Conservation (phyloP, 2,888 invertebrate genomes). For the Cryptops parisi region DNA sequence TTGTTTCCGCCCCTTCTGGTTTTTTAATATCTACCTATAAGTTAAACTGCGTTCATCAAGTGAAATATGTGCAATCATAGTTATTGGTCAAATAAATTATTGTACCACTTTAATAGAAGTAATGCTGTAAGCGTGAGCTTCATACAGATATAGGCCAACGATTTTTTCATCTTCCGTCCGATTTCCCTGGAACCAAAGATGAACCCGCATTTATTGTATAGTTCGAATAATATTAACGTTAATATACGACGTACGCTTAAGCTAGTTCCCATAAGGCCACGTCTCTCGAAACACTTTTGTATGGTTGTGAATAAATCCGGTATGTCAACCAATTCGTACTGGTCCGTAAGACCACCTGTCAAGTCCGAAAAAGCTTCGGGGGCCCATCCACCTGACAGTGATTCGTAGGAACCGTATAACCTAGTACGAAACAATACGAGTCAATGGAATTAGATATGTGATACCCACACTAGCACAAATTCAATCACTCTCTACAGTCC, state of each 20-base stretch:
- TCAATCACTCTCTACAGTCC: too few relatives aligned
- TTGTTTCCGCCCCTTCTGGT: constrained; percentile 47
- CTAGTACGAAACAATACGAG: too few relatives aligned
- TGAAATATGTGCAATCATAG: neutral
- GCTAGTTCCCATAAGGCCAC: constrained; percentile 87
- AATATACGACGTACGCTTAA: too few relatives aligned
- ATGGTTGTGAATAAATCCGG: constrained; percentile 75
- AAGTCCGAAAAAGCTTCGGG: constrained; percentile 99
- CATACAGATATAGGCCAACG: constrained; percentile 64
- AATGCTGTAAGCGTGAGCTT: constrained; percentile 87
- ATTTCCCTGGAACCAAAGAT: too few relatives aligned
- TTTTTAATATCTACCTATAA: constrained; percentile 1
- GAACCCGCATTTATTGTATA: too few relatives aligned
- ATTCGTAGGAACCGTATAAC: too few relatives aligned
- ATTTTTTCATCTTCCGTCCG: too few relatives aligned
- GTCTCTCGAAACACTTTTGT: constrained; percentile 72
- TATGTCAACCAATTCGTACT: constrained; percentile 77
- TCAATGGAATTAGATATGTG: too few relatives aligned
- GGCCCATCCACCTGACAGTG: constrained; percentile 90
- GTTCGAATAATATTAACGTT: too few relatives aligned
- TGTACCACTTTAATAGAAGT: constrained; percentile 63
- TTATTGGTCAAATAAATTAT: too few relatives aligned
- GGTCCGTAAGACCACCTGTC: constrained; percentile 85
- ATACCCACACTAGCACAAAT: too few relatives aligned
- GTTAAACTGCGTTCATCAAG: neutral